Base-by-base conservation (phyloP, 1,140 invertebrate genomes). In the Galendromus occidentalis region DNA sequence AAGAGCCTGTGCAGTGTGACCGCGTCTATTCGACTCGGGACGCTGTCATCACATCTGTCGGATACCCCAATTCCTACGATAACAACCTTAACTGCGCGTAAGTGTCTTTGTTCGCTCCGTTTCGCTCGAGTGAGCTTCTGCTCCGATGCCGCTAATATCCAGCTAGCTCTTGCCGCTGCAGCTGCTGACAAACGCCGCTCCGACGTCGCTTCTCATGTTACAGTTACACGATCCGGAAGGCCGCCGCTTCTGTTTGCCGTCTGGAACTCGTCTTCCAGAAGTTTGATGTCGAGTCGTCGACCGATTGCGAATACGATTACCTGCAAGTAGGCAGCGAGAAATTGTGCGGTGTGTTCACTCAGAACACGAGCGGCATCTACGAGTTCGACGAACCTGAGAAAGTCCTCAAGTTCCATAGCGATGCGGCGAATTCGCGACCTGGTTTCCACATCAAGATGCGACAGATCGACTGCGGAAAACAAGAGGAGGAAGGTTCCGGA, bases 221-320 rank as follows among this genome's bases (percentile, higher is more conserved):
- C 51, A 59, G 44, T 0, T 70, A 70, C 42, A 28, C 64, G 14
- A 69, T 71, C 17, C 66, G 66, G 1, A 44, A 67, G 42, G 44
- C 55, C 5, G 59, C 44, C 12, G 65, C 65, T 33, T 44, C 20
- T 22, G 67, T 72, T 29, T 73, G 72, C 51, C 65, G 44, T 28
- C 14, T 73, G 5, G 67, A 73, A 42, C 44, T 73, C 4, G 64
- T 66, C n/a, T 73, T 73, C 47, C 65, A 65, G 17, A 64, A 70
- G 12, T 73, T 73, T 63, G 65, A 71, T 22, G n/a, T 72, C 7
- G 67, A 72, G 42, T 55, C 68, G 18, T 65, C 66, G 5, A 44
- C 45, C 29, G 67, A 71, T 64, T 73, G 72, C 65, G 44, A 44
- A 28, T 66, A 66, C 12, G 72, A 73, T 42, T 73, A 65, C 39